Percentiles rank a stretch among this genome's conserved stretches.
Evolutionary conservation across 2,113 vertebrate species (phyloP).

Genomic region (Urocolius indicus): DNA sequence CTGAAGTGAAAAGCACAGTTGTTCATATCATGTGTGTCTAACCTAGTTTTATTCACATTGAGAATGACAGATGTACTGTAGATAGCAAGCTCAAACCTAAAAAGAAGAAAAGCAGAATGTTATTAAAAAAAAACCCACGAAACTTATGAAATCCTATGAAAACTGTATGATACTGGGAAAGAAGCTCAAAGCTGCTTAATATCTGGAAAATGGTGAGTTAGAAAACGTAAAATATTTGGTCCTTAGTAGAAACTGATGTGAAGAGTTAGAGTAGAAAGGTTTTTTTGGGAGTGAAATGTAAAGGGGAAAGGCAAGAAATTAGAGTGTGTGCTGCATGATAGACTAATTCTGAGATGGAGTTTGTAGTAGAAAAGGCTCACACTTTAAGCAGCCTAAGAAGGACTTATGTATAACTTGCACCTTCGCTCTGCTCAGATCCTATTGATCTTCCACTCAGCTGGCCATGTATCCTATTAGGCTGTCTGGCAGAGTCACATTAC

Average conservation of each 20-base stretch:
- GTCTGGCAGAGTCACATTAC: background rate
- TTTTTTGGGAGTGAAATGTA: background rate
- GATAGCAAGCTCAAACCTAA: background rate
- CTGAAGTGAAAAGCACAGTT: accelerated
- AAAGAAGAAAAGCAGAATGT: background rate
- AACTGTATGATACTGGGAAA: background rate
- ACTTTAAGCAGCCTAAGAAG: background rate
- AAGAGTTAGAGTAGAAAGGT: background rate
- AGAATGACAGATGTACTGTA: background rate
- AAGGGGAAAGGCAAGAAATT: background rate
- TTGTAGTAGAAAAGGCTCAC: background rate
- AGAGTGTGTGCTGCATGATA: background rate
- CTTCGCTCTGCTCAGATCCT: background rate
- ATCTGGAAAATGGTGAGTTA: background rate
- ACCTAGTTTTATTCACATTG: background rate
- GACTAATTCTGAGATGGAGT: background rate
- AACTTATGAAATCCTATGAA: background rate
- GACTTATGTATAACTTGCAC: background rate
- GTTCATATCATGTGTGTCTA: background rate
- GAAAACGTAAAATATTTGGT: background rate
- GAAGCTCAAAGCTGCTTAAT: background rate
- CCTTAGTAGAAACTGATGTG: background rate
- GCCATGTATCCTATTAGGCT: accelerated
- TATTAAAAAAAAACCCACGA: background rate
- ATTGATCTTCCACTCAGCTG: background rate